Evolutionary conservation across 2,888 invertebrate species (phyloP), one percentile per base, ranked within the genome.

Genomic region (Tribolium freemani): DNA sequence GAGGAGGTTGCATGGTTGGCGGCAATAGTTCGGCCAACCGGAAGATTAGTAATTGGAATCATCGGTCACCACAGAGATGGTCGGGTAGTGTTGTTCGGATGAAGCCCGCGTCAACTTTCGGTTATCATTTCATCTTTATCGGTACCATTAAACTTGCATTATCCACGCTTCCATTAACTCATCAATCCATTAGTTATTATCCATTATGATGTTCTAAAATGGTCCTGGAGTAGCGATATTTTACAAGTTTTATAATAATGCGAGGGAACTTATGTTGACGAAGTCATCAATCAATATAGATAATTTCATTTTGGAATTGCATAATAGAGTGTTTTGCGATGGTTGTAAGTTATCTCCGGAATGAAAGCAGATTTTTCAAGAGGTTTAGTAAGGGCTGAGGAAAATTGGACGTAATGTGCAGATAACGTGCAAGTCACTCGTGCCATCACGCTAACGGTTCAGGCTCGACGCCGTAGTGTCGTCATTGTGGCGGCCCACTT

Each of bases 261-360:
- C 72, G 70, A 76, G 76, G 78, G 77, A 80, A 81, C 79, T 80
- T 76, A 80, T 76, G 75, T 78, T 75, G 73, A 75, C 71, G 72
- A 76, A 78, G 76, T 79, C 83, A 84, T 84, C 84, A 83, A 84
- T 84, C 84, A 84, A 83, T 82, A 79, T 73, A 81, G 80, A 80
- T 83, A 83, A 84, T 83, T 84, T 81, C 81, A 81, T 82, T 82
- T 80, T 76, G 78, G 81, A 83, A 83, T 83, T 83, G 83, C 82
- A 82, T 84, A 83, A 83, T 81, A 78, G 75, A 70, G 75, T 79
- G 77, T 76, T 81, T 82, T 80, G 77, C 63, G 77, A 76, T 75
- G 78, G 77, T 76, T 75, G 78, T 81, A 80, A 80, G 81, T 79
- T 79, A 79, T 79, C 76, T 78, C 76, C 73, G 75, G 79, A 81